Evolutionary conservation across 2,888 invertebrate species (phyloP), one percentile per base, ranked within the genome.

Genomic region (Clusia tigrina): DNA sequence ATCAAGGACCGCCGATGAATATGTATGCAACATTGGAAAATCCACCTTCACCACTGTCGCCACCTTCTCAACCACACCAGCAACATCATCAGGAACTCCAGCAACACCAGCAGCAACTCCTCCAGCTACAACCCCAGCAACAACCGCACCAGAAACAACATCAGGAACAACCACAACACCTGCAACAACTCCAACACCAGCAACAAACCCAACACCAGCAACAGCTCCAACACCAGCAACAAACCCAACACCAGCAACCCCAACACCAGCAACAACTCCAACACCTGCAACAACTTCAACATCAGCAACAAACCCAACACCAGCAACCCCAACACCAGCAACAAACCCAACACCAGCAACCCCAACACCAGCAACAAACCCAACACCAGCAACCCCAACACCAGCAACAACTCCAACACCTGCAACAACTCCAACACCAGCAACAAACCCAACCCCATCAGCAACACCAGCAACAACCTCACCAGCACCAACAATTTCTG

Each of bases 31-130:
- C n/a, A n/a, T n/a, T n/a, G n/a, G n/a, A n/a, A n/a, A n/a, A n/a
- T n/a, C n/a, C n/a, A n/a, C n/a, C n/a, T n/a, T n/a, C n/a, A n/a
- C n/a, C n/a, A n/a, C n/a, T n/a, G n/a, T n/a, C n/a, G n/a, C n/a
- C n/a, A n/a, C n/a, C n/a, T n/a, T n/a, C n/a, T n/a, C n/a, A 74
- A 24, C 5, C 22, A 18, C 20, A 9, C 6, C 5, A 22, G 3
- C 48, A 48, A 24, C 22, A 37, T 37, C 38, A 54, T 18, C 24
- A 22, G 57, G 52, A 55, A 17, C 60, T 60, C 48, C 24, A 37
- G n/a, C 63, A 51, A 12, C 62, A 63, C 22, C 60, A 56, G 17
- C 76, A 74, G n/a, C 5, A 5, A 18, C 20, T 2, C 6, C 5
- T 18, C 15, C 48, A 48, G 15, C 22, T 22, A 53, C 38, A 54